These are phyloP conservation scores for Drosophila testacea DNA, from an alignment of 2,888 invertebrate genomes.

Conservation along the genomic window DNA sequence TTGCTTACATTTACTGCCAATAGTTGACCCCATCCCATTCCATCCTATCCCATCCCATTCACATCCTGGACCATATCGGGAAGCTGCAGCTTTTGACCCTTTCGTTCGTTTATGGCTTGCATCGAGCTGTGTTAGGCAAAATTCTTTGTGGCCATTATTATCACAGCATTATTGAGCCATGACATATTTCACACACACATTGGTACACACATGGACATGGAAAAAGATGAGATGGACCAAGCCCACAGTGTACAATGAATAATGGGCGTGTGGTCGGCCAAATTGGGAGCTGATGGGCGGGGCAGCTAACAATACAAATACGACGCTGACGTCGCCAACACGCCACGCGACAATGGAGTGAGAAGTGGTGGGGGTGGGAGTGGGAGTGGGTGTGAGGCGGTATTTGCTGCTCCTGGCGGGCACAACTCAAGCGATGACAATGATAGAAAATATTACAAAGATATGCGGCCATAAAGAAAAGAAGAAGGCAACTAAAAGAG, in stretches of 20 bases:
- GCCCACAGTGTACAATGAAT: slow-evolving; percentile 51
- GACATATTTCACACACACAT: slow-evolving; percentile 45
- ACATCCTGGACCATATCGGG: slow-evolving; percentile 3
- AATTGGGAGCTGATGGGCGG: slow-evolving; percentile 39
- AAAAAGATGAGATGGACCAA: slow-evolving; percentile 24
- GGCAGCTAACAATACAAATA: slow-evolving; percentile 40
- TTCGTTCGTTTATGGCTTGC: slow-evolving; percentile 23
- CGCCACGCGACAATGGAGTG: slow-evolving; percentile 4
- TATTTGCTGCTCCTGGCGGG: neutral
- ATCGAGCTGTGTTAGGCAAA: slow-evolving; percentile 25
- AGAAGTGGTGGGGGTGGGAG: neutral
- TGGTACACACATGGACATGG: slow-evolving; percentile 6
- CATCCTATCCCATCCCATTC: no score
- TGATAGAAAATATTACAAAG: slow-evolving; percentile 82
- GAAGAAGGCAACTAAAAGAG: slow-evolving; percentile 80
- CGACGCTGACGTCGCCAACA: slow-evolving; percentile 41
- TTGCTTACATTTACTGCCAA: slow-evolving; percentile 12
- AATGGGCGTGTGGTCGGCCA: slow-evolving; percentile 61
- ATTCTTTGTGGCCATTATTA: slow-evolving; percentile 46
- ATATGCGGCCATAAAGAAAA: slow-evolving; percentile 79
- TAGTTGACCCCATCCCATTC: neutral
- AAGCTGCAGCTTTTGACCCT: slow-evolving; percentile 26
- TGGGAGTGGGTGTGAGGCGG: neutral
- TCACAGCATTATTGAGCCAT: slow-evolving; percentile 57
- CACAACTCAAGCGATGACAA: slow-evolving; percentile 74